Evolutionary conservation across 2,113 vertebrate species (phyloP), one percentile per base, ranked within the genome.

Genomic region (Herpetotheres cachinnans): DNA sequence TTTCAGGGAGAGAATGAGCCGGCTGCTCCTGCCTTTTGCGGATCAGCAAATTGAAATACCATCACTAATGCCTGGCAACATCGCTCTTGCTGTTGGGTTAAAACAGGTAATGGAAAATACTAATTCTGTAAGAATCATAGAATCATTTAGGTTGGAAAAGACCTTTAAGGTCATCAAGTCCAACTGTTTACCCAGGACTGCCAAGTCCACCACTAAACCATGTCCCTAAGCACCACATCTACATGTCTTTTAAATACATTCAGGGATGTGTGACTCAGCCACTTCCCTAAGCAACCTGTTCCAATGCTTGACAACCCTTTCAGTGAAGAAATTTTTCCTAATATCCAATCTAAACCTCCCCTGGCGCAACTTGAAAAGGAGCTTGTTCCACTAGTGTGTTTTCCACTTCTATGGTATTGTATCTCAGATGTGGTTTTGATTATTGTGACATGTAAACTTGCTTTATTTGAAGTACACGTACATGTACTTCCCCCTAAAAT

Each of bases 1-100:
- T 93, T 98, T 55, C 79, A 99, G 99, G n/a, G 99, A 99, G 95
- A 98, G 99, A 98, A 98, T 99, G 98, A 99, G 99, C 97, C 98
- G 99, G 34, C 97, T 99, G 86, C 98, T 99, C 65, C 97, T 99
- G 93, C 99, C 99, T 34, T 99, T 99, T 98, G 99, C 99, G 74
- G 99, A 99, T 95, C 99, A 99, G 92, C 99, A 99, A 22, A 96
- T 99, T 73, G 99, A 99, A 98, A 99, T 99, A 91, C 97, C 99
- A 40, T 99, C 98, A 1, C 96, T 99, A 85, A 98, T 98, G 46
- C 98, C 99, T 32, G 99, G 99, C 87, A 99, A 99, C 98, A 99
- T 99, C 94, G 99, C 98, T 13, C 97, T 99, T 56, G 98, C 99
- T 47, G 99, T 99, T 27, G 99, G 99, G 44, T 98, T 99, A 89